Base-by-base conservation (phyloP, 2,888 invertebrate genomes). In the Mythimna loreyi region DNA sequence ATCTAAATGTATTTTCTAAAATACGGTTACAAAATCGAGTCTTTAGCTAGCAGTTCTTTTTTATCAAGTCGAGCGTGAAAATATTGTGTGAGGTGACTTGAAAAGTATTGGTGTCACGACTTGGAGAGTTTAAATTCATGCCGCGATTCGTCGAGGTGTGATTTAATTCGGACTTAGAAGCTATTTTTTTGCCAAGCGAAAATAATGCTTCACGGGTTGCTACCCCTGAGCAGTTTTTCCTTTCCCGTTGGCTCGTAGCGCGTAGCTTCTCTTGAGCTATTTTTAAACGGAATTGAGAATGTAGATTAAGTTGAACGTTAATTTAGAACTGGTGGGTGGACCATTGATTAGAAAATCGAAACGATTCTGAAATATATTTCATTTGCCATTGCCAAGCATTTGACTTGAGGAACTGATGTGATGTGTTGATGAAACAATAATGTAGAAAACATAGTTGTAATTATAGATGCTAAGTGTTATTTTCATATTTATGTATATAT, bases 101-200 rank as follows among this genome's bases (percentile, higher is more conserved):
- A 73, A 75, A 80, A 78, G 63, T 75, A 65, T 72, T 72, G 56
- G 62, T 72, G 73, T 65, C 75, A 58, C 61, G 60, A 62, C 70
- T 64, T 50, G 25, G 62, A 56, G 68, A 70, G 60, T 85, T 85
- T 79, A 80, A 84, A 87, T 85, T 86, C 85, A 75, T 49, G 69
- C 58, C 78, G 68, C 75, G 78, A 75, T 53, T 62, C 74, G 69
- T 30, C 53, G 72, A 72, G 72, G 78, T 82, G 83, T 81, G 86
- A 87, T 86, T 87, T 80, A 80, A 86, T 86, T 84, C 61, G 61
- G 67, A 69, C 67, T 67, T 72, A 63, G 66, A 63, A 58, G 62
- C 52, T 50, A 71, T 76, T 82, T 80, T 76, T 79, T 74, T 74
- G 60, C 55, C 53, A 63, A 64, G 67, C 52, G 61, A 67, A 67